Evolutionary conservation across 2,888 invertebrate species (phyloP).

Genomic region (Pharmacophagus antenor): DNA sequence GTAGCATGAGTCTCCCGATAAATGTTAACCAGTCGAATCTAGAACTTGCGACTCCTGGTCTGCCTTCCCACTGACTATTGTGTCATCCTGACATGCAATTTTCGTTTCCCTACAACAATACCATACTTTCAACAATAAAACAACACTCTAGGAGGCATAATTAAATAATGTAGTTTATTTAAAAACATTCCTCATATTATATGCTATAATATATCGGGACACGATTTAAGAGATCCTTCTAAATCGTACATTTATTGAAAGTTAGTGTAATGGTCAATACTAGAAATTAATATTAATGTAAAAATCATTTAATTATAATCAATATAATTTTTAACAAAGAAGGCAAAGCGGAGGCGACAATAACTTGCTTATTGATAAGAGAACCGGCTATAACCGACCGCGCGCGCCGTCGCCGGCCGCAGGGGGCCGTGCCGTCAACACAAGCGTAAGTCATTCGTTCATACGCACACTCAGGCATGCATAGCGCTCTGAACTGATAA

Average conservation of each 20-base stretch:
- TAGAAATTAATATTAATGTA: not conserved
- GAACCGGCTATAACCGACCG: constrained; percentile 63
- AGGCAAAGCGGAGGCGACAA: constrained; percentile 53
- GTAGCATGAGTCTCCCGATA: constrained; percentile 41
- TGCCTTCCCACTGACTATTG: too few species aligned
- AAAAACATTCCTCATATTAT: not conserved
- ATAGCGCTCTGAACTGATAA: constrained; percentile 50
- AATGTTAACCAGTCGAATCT: constrained; percentile 52
- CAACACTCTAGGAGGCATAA: too few species aligned
- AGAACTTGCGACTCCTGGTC: constrained; percentile 43
- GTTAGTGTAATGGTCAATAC: too few species aligned
- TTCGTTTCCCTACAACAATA: too few species aligned
- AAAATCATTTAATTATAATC: constrained; percentile 12
- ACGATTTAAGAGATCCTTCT: too few species aligned
- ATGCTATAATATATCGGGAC: not conserved
- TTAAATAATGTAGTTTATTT: not conserved
- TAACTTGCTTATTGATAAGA: constrained; percentile 57
- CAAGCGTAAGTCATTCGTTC: constrained; percentile 31
- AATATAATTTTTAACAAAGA: constrained; percentile 35
- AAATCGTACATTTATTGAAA: not conserved
- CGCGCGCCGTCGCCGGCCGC: constrained; percentile 63
- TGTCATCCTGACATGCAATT: too few species aligned
- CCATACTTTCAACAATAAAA: not conserved
- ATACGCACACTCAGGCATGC: constrained; percentile 38
- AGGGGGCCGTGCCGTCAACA: constrained; percentile 57